These are phyloP conservation scores for Antigone vipio DNA, from an alignment of 2,113 vertebrate genomes.

Conservation along the genomic window DNA sequence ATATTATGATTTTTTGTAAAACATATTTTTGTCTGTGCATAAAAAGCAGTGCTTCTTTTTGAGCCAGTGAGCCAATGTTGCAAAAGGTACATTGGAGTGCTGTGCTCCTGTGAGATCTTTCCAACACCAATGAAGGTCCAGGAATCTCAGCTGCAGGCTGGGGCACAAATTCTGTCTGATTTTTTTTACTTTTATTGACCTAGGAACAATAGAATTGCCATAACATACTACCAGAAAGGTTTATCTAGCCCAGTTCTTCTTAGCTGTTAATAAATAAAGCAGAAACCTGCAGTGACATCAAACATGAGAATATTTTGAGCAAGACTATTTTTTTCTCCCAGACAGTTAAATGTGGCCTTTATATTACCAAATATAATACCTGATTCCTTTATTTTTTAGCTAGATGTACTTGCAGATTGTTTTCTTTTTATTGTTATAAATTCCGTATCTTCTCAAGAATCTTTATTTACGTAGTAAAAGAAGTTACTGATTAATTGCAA, in stretches of 20 bases:
- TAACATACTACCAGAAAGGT: background rate
- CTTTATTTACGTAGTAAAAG: background rate
- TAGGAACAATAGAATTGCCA: background rate
- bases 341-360: background rate
- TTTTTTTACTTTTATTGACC: background rate
- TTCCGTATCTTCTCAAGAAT: background rate
- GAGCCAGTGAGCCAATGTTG: background rate
- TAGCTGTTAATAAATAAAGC: rapidly evolving
- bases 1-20: background rate
- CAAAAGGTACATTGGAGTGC: background rate
- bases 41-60: background rate
- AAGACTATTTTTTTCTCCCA: background rate
- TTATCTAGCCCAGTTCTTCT: background rate
- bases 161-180: background rate
- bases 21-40: background rate
- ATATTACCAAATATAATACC: background rate
- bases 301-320: background rate
- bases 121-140: background rate
- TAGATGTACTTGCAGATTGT: background rate
- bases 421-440: background rate
- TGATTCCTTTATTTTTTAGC: background rate
- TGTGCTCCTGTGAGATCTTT: background rate
- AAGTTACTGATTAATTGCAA: background rate
- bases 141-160: background rate
- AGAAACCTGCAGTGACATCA: background rate